A percentile compares a stretch with the other conserved stretches of the same genome.
These are phyloP conservation scores for Corydoras sp. DNA, from an alignment of 2,113 vertebrate genomes.

Conservation along the genomic window DNA sequence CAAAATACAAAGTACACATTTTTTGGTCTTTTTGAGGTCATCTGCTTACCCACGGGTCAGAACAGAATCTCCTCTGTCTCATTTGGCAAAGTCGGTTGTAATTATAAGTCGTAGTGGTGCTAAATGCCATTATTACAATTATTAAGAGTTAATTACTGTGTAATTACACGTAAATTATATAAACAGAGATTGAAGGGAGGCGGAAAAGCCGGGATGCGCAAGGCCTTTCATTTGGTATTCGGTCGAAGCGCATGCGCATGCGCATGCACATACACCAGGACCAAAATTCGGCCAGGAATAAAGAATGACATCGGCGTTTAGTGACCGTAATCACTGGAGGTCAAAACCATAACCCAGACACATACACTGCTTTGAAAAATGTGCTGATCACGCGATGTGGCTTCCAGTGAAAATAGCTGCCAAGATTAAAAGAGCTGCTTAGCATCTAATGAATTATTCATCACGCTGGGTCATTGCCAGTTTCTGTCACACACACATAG, in stretches of 20 bases:
- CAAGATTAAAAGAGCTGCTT: slow-evolving; percentile 61
- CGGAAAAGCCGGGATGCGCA: background rate
- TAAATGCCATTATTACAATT: background rate
- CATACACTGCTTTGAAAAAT: slow-evolving; percentile 34
- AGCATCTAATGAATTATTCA: slow-evolving; percentile 62
- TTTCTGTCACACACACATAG: slow-evolving; percentile 27
- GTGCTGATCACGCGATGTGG: slow-evolving; percentile 58
- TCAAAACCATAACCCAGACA: background rate
- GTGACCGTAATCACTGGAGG: background rate
- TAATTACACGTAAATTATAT: slow-evolving; percentile 17
- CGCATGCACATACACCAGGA: background rate
- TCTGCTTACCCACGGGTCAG: background rate
- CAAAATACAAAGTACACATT: too few relatives aligned
- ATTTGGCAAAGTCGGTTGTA: background rate
- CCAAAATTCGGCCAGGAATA: background rate
- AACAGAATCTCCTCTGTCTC: background rate
- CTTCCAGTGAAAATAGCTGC: slow-evolving; percentile 52
- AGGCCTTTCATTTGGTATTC: slow-evolving; percentile 7
- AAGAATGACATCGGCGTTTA: slow-evolving; percentile 1
- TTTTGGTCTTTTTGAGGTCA: too few relatives aligned
- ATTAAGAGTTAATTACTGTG: slow-evolving; percentile 8
- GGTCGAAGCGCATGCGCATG: background rate
- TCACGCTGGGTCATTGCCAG: slow-evolving; percentile 43
- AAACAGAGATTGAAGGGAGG: background rate
- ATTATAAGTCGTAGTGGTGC: background rate